phyloP scores from a whole-genome alignment of 2,888 invertebrate genomes.

The Tiphia femorata region DNA sequence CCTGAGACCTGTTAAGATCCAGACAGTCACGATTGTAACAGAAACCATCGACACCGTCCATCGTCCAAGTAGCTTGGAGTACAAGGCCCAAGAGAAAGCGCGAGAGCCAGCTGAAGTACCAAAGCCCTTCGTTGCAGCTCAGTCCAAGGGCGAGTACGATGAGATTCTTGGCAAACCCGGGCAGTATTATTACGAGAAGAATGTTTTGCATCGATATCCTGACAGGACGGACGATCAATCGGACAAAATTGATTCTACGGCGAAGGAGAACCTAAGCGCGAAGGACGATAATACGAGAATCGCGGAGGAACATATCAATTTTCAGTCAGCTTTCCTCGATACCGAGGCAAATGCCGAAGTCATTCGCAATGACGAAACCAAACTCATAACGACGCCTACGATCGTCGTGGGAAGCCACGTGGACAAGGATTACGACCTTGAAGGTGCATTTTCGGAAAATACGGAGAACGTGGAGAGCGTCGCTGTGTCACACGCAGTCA shows the following conservation, averaged over 20 bases:
- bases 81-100: conserved; percentile 13
- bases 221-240: conserved; percentile 14
- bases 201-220: conserved; percentile 48
- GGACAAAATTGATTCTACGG: background rate
- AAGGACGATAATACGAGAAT: background rate
- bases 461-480: background rate
- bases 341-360: conserved; percentile 1
- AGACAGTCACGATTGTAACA: conserved; percentile 35
- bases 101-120: conserved; percentile 34
- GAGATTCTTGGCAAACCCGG: conserved; percentile 25
- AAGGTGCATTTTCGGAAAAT: conserved; percentile 5
- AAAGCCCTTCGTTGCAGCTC: conserved; percentile 21
- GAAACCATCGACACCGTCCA: conserved; percentile 22
- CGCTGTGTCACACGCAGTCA: too few species aligned
- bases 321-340: background rate
- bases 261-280: background rate
- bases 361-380: conserved; percentile 1
- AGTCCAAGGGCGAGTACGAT: background rate
- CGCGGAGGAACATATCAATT: background rate
- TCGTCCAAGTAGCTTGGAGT: conserved; percentile 9
- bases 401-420: conserved; percentile 7
- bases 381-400: conserved; percentile 22
- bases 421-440: conserved; percentile 3
- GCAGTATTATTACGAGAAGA: conserved; percentile 53
- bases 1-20: conserved; percentile 30